Evolutionary conservation across 2,797 vertebrate species (phyloP).

Genomic region (Danio kyathit): DNA sequence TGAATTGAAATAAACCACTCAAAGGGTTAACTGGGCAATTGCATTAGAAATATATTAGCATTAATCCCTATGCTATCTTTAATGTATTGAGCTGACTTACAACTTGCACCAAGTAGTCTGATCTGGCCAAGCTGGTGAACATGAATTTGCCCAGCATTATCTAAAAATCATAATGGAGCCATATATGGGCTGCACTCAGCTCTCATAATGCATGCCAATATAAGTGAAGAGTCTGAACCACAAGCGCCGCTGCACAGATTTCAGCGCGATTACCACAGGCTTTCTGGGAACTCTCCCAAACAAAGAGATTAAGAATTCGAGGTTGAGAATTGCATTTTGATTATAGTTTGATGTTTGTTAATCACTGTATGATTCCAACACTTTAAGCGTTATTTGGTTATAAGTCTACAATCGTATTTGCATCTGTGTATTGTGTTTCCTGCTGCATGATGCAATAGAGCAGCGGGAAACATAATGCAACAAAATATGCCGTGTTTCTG

Average conservation of each 20-base stretch:
- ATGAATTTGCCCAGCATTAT: not conserved
- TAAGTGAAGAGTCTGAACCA: not conserved
- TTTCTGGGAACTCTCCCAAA: not conserved
- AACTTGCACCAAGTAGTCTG: not conserved
- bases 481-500: not conserved
- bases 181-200: not conserved
- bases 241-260: not conserved
- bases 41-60: not conserved
- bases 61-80: not conserved
- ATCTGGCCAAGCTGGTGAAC: not conserved
- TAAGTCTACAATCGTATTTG: conserved; percentile 20
- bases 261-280: not conserved
- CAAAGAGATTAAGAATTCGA: conserved; percentile 2
- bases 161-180: not conserved
- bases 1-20: too few species aligned
- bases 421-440: conserved; percentile 37
- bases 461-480: conserved; percentile 1
- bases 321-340: not conserved
- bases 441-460: conserved; percentile 33
- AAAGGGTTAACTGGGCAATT: too few species aligned
- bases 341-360: conserved; percentile 28
- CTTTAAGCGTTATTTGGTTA: conserved; percentile 10
- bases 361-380: conserved; percentile 15
- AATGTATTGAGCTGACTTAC: not conserved
- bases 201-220: not conserved